A percentile compares a stretch with the other conserved stretches of the same genome.
Conservation (phyloP, 1,140 invertebrate species). For the Zaprionus gabonicus region DNA sequence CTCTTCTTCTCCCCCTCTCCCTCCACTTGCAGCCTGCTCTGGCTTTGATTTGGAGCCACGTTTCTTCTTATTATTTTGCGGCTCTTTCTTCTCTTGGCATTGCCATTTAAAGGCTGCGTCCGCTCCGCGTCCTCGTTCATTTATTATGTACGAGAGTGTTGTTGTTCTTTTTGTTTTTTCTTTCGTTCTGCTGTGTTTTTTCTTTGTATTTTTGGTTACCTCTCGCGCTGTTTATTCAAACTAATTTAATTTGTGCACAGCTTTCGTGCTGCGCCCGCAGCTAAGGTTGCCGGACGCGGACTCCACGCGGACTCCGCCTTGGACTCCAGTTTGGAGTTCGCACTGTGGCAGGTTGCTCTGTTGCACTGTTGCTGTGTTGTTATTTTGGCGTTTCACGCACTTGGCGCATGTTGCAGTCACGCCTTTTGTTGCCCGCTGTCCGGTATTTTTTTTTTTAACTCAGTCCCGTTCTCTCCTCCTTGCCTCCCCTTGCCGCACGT, state of each 20-base stretch:
- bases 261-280: slow-evolving; percentile 71
- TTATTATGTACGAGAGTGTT: slow-evolving; percentile 70
- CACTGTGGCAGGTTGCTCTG: slow-evolving; percentile 70
- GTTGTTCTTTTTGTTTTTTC: slow-evolving; percentile 50
- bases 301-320: slow-evolving; percentile 13
- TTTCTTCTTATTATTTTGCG: slow-evolving; percentile 26
- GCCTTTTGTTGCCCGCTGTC: slow-evolving; percentile 73
- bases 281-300: slow-evolving; percentile 34
- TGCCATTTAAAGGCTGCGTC: slow-evolving; percentile 69
- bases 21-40: slow-evolving; percentile 20
- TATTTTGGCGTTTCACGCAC: slow-evolving; percentile 80
- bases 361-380: slow-evolving; percentile 63
- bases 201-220: slow-evolving; percentile 49
- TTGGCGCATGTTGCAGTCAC: slow-evolving; percentile 81
- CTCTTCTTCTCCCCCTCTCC: slow-evolving; percentile 6
- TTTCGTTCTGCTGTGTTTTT: slow-evolving; percentile 42
- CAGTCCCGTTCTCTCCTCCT: neutral
- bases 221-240: slow-evolving; percentile 81
- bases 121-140: slow-evolving; percentile 67
- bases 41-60: slow-evolving; percentile 47
- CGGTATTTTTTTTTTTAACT: slow-evolving; percentile 36
- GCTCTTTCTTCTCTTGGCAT: slow-evolving; percentile 14
- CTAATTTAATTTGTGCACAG: slow-evolving; percentile 80
- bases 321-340: slow-evolving; percentile 13
- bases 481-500: neutral